Evolutionary conservation across 2,797 vertebrate species (phyloP), one percentile per base, ranked within the genome.

Genomic region (Bradypodion ventrale): DNA sequence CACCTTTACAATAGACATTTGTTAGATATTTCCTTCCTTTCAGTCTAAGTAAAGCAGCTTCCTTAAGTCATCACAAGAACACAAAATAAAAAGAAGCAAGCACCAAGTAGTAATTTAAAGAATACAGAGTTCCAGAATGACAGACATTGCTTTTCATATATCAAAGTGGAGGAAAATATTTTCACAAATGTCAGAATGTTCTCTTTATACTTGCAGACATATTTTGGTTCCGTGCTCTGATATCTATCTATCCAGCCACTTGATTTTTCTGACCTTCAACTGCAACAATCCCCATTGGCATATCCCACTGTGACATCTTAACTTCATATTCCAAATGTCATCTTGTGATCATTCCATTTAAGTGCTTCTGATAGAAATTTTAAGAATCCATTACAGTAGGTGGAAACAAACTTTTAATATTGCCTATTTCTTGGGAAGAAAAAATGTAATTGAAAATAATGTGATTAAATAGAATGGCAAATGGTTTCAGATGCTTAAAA

Each of bases 161-260:
- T 70, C 74, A 85, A 27, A 42, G 62, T 76, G 49, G 52, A 63
- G 16, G 32, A 60, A 76, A 40, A 82, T 76, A 62, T 69, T 62
- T 80, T 75, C 63, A 27, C 27, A 46, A 85, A 60, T 59, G 21
- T 81, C 65, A 63, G 63, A 60, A 69, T 81, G 75, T 42, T 81
- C 72, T 49, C 27, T 59, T 80, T 79, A 65, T 8, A 69, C 6
- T 56, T 63, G 10, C 3, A 74, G 37, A 80, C 8, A 15, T 44
- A 60, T 76, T 75, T 85, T 73, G n/a, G 29, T 35, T 62, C 63
- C 8, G 49, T 44, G 62, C 81, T 76, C 42, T 82, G 73, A 46
- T 44, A 37, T 27, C n/a, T 7, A 60, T 9, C 46, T 35, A 46
- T 79, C 56, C 49, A 82, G 32, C 27, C 23, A 66, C 40, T 78